phyloP scores from a whole-genome alignment of 2,888 invertebrate species.

The Theretra japonica region DNA sequence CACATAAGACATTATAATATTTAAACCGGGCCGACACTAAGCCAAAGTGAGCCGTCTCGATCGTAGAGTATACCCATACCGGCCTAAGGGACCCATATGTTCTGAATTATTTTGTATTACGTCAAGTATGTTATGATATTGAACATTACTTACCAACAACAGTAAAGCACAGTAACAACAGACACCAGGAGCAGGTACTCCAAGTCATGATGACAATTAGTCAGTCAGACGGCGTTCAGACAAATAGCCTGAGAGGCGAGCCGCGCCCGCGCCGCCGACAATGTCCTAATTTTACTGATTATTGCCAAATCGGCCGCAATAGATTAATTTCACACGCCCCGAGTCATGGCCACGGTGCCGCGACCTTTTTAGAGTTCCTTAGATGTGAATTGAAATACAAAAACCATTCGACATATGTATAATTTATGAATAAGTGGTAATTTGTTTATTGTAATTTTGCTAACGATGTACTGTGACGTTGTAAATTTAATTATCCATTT shows the following conservation, averaged over 20 bases:
- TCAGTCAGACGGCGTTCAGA: slow-evolving; percentile 37
- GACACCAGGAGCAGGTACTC: slow-evolving; percentile 35
- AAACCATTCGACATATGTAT: not conserved
- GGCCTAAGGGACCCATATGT: too few relatives aligned
- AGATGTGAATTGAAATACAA: not conserved
- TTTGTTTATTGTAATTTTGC: too few relatives aligned
- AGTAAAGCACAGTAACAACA: slow-evolving; percentile 35
- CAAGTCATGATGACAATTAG: slow-evolving; percentile 36
- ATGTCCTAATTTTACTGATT: slow-evolving; percentile 54
- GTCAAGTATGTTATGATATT: too few relatives aligned
- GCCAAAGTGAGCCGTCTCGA: too few relatives aligned
- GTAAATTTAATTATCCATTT: too few relatives aligned
- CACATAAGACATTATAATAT: too few relatives aligned
- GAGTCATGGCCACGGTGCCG: slow-evolving; percentile 57
- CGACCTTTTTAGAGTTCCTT: slow-evolving; percentile 59
- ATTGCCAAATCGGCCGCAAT: slow-evolving; percentile 60
- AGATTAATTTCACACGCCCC: slow-evolving; percentile 69
- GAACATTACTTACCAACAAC: slow-evolving; percentile 29
- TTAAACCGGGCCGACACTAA: too few relatives aligned
- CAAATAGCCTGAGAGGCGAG: slow-evolving; percentile 42
- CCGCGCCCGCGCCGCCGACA: slow-evolving; percentile 37
- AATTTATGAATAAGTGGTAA: too few relatives aligned
- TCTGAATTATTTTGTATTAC: too few relatives aligned
- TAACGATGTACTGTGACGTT: too few relatives aligned
- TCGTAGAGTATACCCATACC: too few relatives aligned